Percentiles rank a stretch among this genome's conserved stretches.
Evolutionary conservation across 2,113 vertebrate genomes (phyloP).

Genomic region (Microtus richardsoni): DNA sequence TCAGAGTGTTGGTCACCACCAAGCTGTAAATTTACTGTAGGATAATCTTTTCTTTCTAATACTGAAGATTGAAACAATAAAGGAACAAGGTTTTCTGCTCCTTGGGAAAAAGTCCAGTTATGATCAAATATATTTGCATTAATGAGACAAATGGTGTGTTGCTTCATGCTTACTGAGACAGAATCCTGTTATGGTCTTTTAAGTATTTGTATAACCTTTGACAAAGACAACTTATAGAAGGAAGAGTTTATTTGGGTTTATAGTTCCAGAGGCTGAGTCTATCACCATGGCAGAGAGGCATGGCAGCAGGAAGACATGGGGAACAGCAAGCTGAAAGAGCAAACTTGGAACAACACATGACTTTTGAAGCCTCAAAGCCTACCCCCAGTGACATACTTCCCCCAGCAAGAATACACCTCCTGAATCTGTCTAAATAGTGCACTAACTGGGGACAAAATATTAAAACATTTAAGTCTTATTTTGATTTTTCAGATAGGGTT

Average conservation of each 20-base stretch:
- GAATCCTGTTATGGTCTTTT: background rate
- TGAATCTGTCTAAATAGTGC: background rate
- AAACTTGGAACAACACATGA: background rate
- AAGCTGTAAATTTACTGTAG: conserved; percentile 4
- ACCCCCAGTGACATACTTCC: background rate
- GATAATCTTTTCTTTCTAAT: background rate
- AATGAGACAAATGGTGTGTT: background rate
- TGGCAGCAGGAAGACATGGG: background rate
- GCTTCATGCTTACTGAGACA: background rate
- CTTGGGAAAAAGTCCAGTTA: background rate
- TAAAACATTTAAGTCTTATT: background rate
- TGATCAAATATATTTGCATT: conserved; percentile 5
- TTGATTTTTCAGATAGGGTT: background rate
- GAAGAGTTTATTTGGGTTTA: background rate
- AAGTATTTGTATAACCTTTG: background rate
- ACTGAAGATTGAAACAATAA: background rate
- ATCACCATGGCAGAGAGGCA: background rate
- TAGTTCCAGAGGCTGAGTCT: background rate
- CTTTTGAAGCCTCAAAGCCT: background rate
- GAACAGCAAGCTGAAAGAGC: background rate
- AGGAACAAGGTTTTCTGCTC: conserved; percentile 18
- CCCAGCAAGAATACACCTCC: no score
- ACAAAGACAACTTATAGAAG: background rate
- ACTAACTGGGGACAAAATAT: background rate
- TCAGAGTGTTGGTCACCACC: background rate